phyloP scores from a whole-genome alignment of 2,113 vertebrate genomes.

The Nothoprocta pentlandii region DNA sequence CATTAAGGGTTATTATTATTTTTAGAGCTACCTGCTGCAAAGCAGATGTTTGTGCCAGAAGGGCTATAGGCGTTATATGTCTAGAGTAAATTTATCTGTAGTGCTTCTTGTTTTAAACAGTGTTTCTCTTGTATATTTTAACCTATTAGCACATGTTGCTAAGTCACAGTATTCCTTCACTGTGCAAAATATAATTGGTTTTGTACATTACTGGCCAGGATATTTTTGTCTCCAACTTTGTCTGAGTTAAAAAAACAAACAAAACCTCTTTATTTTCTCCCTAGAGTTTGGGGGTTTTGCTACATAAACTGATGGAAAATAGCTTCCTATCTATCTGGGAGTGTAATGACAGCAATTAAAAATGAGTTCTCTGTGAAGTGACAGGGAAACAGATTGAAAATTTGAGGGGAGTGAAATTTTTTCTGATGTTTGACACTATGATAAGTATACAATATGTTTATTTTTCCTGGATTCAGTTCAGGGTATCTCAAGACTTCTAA shows the following conservation, averaged over 20 bases:
- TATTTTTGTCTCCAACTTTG: slow-evolving; percentile 5
- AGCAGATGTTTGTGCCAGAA: not conserved
- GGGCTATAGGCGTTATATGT: not conserved
- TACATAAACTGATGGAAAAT: not conserved
- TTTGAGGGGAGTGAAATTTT: not conserved
- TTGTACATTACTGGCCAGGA: not conserved
- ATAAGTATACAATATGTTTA: not conserved
- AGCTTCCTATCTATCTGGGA: not conserved
- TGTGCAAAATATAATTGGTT: not conserved
- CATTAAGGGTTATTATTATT: not conserved
- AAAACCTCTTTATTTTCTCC: not conserved
- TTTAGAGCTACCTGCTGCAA: not conserved
- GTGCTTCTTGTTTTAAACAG: not conserved
- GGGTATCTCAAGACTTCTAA: not conserved
- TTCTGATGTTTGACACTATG: not conserved
- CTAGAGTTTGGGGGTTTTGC: not conserved
- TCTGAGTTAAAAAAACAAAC: not conserved
- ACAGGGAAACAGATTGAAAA: not conserved
- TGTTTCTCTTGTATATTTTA: not conserved
- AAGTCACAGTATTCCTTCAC: not conserved
- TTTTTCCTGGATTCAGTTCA: not conserved
- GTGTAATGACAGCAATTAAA: slow-evolving; percentile 28
- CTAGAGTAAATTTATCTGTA: not conserved
- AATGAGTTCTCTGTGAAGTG: not conserved
- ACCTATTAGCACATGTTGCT: not conserved